Base-by-base conservation (phyloP, 2,113 vertebrate genomes). In the Speoplatyrhinus poulsoni region DNA sequence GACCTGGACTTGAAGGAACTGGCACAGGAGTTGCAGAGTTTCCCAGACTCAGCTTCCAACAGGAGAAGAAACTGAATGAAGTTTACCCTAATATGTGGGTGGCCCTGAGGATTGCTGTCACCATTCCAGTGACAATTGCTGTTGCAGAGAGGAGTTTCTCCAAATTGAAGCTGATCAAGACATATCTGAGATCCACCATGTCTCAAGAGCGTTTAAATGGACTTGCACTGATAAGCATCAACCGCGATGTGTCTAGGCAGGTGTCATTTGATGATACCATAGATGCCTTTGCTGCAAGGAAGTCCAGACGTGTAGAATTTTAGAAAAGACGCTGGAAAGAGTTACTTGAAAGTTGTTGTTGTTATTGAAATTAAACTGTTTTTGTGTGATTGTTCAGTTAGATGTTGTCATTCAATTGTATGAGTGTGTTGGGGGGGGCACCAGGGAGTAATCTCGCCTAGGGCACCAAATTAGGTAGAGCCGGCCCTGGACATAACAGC, bases 71-170 rank as follows among this genome's bases (percentile, higher is more conserved):
- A 11, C 33, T 41, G 52, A 46, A 16, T 12, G 52, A 56, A 55
- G 16, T 66, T 9, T 56, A 46, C 16, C 64, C 64, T 15, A 66
- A 56, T 41, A 55, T 46, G 52, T 56, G 33, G 52, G 33, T 55
- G 13, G 52, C 50, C 13, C 64, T 66, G 12, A 55, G 36, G 46
- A 57, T 67, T 9, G 1, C 33, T 67, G 33, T 41, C 36, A 67
- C 65, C 17, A 6, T 66, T 66, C 53, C 53, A 36, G 65, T 66
- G 26, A 66, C 13, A 66, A 26, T 67, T 10, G 52, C 70, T 72
- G 63, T 56, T 60, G 70, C 69, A 56, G 61, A 71, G 36, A 71
- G 61, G 52, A 71, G 53, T 60, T 63, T 71, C 53, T 71, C 53
- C 49, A 63, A 71, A 10, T 52, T 65, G 26, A 65, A 66, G 17